These are phyloP conservation scores for Eupeodes corollae DNA, from an alignment of 1,140 invertebrate species.

Conservation along the genomic window DNA sequence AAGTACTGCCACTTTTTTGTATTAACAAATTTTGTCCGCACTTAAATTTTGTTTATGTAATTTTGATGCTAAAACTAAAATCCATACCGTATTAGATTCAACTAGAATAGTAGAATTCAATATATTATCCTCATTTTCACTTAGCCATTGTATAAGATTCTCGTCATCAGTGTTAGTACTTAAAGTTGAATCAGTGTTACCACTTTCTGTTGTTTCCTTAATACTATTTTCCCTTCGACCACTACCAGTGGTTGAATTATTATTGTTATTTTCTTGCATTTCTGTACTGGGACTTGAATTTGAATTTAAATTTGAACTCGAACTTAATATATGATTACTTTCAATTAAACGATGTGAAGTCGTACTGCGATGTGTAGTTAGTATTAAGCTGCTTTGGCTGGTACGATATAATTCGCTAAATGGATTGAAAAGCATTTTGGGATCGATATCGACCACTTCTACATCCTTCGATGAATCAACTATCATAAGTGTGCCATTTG, in stretches of 20 bases:
- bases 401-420: constrained; percentile 25
- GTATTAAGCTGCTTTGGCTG: neutral
- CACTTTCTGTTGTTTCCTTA: neutral
- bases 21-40: too few relatives aligned
- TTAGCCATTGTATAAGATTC: too few relatives aligned
- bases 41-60: neutral
- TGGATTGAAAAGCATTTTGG: constrained; percentile 43
- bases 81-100: neutral
- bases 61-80: neutral
- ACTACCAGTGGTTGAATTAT: neutral
- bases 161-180: neutral
- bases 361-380: neutral
- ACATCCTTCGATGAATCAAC: constrained; percentile 16
- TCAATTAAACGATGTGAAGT: neutral
- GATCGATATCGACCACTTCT: constrained; percentile 34
- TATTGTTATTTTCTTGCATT: neutral
- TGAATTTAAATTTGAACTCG: too few relatives aligned
- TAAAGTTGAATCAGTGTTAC: neutral
- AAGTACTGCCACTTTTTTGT: too few relatives aligned
- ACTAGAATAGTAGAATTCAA: too few relatives aligned
- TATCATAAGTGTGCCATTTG: constrained; percentile 58
- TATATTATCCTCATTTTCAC: too few relatives aligned
- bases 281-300: too few relatives aligned
- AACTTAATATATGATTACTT: too few relatives aligned
- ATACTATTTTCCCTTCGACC: neutral